Evolutionary conservation across 2,888 invertebrate genomes (phyloP).

Genomic region (Pandemis heparana): DNA sequence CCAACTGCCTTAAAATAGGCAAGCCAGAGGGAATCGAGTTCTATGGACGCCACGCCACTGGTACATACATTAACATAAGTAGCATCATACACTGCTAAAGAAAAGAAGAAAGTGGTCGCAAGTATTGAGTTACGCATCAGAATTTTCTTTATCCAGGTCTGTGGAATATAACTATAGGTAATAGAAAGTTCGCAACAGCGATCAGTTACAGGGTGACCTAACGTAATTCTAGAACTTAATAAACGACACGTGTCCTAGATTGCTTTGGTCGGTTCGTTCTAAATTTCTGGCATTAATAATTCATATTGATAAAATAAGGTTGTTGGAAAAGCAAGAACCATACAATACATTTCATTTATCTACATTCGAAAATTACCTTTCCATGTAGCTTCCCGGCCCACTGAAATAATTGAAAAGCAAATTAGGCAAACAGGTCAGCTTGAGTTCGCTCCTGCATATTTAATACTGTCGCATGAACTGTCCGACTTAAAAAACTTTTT

Average conservation of each 20-base stretch:
- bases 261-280: constrained; percentile 11
- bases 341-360: background rate
- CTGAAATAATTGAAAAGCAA: constrained; percentile 29
- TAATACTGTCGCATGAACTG: constrained; percentile 20
- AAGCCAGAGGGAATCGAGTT: no score
- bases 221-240: constrained; percentile 30
- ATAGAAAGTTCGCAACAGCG: background rate
- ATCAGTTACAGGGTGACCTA: constrained; percentile 15
- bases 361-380: constrained; percentile 3
- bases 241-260: constrained; percentile 34
- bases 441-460: constrained; percentile 25
- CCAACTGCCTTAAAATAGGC: no score
- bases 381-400: constrained; percentile 3
- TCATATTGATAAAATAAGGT: background rate
- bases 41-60: no score
- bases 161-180: constrained; percentile 10
- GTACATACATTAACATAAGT: no score
- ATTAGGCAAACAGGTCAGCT: constrained; percentile 31
- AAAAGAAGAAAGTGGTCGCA: background rate
- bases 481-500: constrained; percentile 10
- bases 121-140: background rate
- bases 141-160: constrained; percentile 2
- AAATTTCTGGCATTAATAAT: constrained; percentile 1
- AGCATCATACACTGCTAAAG: background rate
- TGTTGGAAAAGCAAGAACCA: background rate